phyloP scores from a whole-genome alignment of 2,888 invertebrate species.

The Tenodera sinensis region DNA sequence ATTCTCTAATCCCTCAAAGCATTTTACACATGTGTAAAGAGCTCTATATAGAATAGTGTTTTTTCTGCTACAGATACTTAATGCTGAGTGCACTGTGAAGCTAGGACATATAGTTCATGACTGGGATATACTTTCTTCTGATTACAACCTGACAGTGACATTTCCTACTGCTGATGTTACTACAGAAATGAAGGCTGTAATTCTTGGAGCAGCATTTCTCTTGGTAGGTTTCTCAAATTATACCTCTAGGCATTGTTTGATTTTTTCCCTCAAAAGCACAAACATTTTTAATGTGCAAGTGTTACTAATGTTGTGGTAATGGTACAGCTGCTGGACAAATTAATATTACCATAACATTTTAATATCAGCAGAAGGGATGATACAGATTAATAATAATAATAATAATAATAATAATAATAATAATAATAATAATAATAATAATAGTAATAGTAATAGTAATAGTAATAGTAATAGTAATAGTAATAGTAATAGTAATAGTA shows the following conservation, averaged over 20 bases:
- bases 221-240: constrained; percentile 55
- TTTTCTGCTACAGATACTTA: background rate
- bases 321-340: background rate
- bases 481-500: too few relatives aligned
- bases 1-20: too few relatives aligned
- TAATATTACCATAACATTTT: background rate
- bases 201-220: constrained; percentile 78
- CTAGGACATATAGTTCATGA: constrained; percentile 65
- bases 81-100: background rate
- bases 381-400: too few relatives aligned
- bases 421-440: too few relatives aligned
- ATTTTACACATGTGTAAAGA: too few relatives aligned
- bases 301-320: background rate
- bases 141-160: constrained; percentile 70
- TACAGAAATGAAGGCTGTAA: constrained; percentile 74
- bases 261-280: background rate
- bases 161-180: constrained; percentile 57
- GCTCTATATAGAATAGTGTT: too few relatives aligned
- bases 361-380: background rate
- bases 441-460: too few relatives aligned
- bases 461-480: too few relatives aligned
- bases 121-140: constrained; percentile 65
- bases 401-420: too few relatives aligned
- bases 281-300: background rate
- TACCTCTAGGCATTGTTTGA: background rate